phyloP scores from a whole-genome alignment of 2,888 invertebrate species.

The Cyaniris semiargus region DNA sequence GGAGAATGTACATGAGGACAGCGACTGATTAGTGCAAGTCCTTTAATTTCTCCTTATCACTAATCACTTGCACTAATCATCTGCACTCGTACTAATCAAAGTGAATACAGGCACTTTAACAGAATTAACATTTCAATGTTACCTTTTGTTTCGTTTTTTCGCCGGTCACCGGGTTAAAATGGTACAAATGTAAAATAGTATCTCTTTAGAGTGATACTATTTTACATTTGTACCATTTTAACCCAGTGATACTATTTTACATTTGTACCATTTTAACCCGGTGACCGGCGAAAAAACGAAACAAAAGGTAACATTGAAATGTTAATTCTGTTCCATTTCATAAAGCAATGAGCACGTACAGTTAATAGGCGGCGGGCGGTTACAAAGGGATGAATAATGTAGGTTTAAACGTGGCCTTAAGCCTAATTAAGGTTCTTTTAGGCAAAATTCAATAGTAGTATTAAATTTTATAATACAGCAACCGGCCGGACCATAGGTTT shows the following conservation, averaged over 20 bases:
- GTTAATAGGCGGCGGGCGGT: background rate
- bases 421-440: slow-evolving; percentile 2
- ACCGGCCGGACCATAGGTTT: background rate
- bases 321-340: slow-evolving; percentile 29
- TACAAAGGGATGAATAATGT: slow-evolving; percentile 23
- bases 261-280: background rate
- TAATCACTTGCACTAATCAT: too few relatives aligned
- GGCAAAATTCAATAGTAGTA: background rate
- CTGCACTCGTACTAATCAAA: too few relatives aligned
- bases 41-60: too few relatives aligned
- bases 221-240: too few relatives aligned
- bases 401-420: background rate
- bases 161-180: background rate
- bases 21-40: too few relatives aligned
- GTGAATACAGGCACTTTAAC: too few relatives aligned
- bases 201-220: too few relatives aligned
- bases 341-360: slow-evolving; percentile 23
- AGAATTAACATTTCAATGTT: slow-evolving; percentile 32
- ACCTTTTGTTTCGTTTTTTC: slow-evolving; percentile 25
- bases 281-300: slow-evolving; percentile 12
- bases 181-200: background rate
- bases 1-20: too few relatives aligned
- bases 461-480: background rate
- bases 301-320: slow-evolving; percentile 31
- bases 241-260: background rate